Base-by-base conservation (phyloP, 2,888 invertebrate genomes). In the Trichopoda pennipes region DNA sequence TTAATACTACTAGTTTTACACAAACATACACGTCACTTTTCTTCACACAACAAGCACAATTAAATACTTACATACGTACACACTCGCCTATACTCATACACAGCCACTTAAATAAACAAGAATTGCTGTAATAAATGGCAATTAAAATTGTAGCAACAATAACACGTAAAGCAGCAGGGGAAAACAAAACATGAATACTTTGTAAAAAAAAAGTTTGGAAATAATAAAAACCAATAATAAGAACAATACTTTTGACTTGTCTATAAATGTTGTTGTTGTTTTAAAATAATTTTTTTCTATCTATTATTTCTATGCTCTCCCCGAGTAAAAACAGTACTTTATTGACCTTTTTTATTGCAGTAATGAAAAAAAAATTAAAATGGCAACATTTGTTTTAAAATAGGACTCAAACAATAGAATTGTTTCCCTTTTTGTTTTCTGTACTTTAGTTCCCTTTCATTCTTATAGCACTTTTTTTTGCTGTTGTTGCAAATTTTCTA, bases 111-210 rank as follows among this genome's bases (percentile, higher is more conserved):
- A 70, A 44, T 32, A 78, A 66, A 70, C 55, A 75, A 55, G 47
- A 75, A 78, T 78, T 82, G 74, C 81, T 53, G 61, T 82, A 78
- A 78, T 82, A 82, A 82, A 82, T 75, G 74, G 74, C 81, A 82
- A 82, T 78, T 82, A 82, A 82, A 82, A 82, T 70, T 78, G 78
- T 66, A 82, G 69, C 78, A 82, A 76, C 64, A 78, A 38, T 69
- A 60, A 79, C 56, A 64, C 21, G 23, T 38, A 49, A 49, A 70
- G 35, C 23, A 70, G 35, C 21, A 51, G 32, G 7, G 38, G n/a
- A 21, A 44, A 55, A 23, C 14, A 21, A 35, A 53, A 56, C n/a
- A 70, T 21, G 21, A 35, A 35, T 58, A 60, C 23, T 70, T 35
- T 69, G 21, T 17, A 35, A 47, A 63, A 42, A 35, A 47, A 63